Base-by-base conservation (phyloP, 2,888 invertebrate genomes). In the Geotrupes spiniger region DNA sequence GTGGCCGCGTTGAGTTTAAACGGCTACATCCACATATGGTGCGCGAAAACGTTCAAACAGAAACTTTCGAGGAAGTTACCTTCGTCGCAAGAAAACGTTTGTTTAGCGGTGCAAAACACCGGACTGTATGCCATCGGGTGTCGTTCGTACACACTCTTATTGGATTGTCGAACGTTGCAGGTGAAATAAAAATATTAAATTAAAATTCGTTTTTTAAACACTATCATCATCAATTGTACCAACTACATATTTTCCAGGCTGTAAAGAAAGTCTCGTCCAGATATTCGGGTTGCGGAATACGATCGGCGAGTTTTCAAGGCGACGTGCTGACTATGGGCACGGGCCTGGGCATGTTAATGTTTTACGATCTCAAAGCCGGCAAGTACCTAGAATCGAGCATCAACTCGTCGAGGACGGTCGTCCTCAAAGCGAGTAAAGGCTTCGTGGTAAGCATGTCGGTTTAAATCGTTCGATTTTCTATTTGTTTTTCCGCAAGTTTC, bases 81-180 rank as follows among this genome's bases (percentile, higher is more conserved):
- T 1, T 90, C 92, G 49, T 87, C 88, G 53, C 89, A 91, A 72
- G 96, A 96, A 73, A 93, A 94, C 69, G 95, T 95, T 26, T 96
- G 96, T 66, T 79, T 96, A 63, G 89, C 93, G 25, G 90, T 84
- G 1, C 87, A 93, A 72, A 87, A 87, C 49, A 85, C 86, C 64
- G 90, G 90, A 14, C 76, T 95, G 33, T 96, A 96, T 74, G 95
- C 94, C 1, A 89, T 96, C 36, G 97, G 96, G 1, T 95, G 95
- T 66, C 87, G 92, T 59, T 94, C 94, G 1, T 92, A 94, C 71
- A 92, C 95, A 0, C 78, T 94, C 38, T 77, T 96, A 11, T 76
- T 96, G 51, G 96, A 97, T 74, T 88, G 92, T 17, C 80, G 94
- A 59, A 92, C 92, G 15, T 76, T 94, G 51, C 92, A 87, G 68